Evolutionary conservation across 1,140 invertebrate genomes (phyloP).

Genomic region (Drosophila suzukii): DNA sequence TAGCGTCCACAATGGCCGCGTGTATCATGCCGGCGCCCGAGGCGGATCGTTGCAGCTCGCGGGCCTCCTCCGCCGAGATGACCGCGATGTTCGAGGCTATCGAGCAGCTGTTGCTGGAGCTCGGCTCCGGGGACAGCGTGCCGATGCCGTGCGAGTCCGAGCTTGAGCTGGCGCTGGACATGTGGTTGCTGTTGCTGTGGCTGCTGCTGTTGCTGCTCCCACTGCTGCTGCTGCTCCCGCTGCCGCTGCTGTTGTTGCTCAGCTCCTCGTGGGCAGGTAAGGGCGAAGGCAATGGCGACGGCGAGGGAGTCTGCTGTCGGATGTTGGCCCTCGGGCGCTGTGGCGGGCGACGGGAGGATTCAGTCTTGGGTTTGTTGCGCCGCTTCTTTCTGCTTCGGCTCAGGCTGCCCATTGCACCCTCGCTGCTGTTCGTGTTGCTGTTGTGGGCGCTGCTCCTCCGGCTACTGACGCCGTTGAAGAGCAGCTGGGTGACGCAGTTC

Average conservation of each 20-base stretch:
- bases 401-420: background rate
- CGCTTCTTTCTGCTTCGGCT: background rate
- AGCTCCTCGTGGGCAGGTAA: slow-evolving; percentile 28
- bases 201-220: slow-evolving; percentile 11
- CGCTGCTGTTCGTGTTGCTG: background rate
- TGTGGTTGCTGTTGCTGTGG: slow-evolving; percentile 9
- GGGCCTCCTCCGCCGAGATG: slow-evolving; percentile 65
- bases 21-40: slow-evolving; percentile 32
- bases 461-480: slow-evolving; percentile 11
- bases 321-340: background rate
- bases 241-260: slow-evolving; percentile 41
- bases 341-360: slow-evolving; percentile 8
- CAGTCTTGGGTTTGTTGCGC: slow-evolving; percentile 35
- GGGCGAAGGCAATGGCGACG: background rate
- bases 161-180: slow-evolving; percentile 19
- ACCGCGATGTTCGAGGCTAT: slow-evolving; percentile 67
- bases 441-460: background rate
- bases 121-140: slow-evolving; percentile 27
- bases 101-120: slow-evolving; percentile 60
- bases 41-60: slow-evolving; percentile 58
- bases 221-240: slow-evolving; percentile 18
- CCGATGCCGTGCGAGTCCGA: slow-evolving; percentile 1
- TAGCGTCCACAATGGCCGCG: slow-evolving; percentile 48
- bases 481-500: background rate
- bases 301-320: background rate